A percentile compares a stretch with the other conserved stretches of the same genome.
Evolutionary conservation across 2,888 invertebrate species (phyloP).

Genomic region (Acanthococcus lagerstroemiae): DNA sequence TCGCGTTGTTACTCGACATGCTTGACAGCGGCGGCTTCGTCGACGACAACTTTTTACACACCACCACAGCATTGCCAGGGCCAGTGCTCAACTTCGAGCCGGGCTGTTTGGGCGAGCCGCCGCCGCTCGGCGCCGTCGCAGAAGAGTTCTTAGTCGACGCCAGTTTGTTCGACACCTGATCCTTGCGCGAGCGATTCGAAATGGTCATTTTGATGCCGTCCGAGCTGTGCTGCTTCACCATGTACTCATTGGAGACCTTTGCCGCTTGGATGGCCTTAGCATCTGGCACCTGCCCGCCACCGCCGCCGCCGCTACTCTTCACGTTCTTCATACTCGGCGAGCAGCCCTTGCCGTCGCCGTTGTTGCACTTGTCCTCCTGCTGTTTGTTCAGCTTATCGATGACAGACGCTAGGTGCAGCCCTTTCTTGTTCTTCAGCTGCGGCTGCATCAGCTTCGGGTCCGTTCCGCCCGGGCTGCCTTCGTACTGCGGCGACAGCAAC

Average conservation of each 20-base stretch:
- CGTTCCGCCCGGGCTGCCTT: background rate
- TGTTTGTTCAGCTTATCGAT: slow-evolving; percentile 62
- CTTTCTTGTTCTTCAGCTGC: slow-evolving; percentile 50
- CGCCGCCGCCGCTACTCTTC: background rate
- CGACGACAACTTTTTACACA: background rate
- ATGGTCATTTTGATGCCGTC: slow-evolving; percentile 14
- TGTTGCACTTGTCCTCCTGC: slow-evolving; percentile 1
- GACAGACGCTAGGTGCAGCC: slow-evolving; percentile 63
- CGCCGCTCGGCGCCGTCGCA: background rate
- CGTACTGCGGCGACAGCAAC: slow-evolving; percentile 2
- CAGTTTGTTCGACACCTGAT: background rate
- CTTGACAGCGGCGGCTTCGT: background rate
- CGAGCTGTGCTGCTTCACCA: background rate
- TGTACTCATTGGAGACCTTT: slow-evolving; percentile 8
- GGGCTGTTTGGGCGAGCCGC: slow-evolving; percentile 12
- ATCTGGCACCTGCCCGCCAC: background rate
- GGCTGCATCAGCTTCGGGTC: background rate
- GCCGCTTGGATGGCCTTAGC: background rate
- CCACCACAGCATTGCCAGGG: background rate
- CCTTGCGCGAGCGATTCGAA: background rate
- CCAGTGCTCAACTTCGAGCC: background rate
- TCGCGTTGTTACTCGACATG: background rate
- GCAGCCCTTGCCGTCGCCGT: background rate
- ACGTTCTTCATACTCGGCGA: background rate
- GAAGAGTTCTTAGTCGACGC: slow-evolving; percentile 2